phyloP scores from a whole-genome alignment of 2,797 vertebrate genomes.

The Fistularia commersonii region DNA sequence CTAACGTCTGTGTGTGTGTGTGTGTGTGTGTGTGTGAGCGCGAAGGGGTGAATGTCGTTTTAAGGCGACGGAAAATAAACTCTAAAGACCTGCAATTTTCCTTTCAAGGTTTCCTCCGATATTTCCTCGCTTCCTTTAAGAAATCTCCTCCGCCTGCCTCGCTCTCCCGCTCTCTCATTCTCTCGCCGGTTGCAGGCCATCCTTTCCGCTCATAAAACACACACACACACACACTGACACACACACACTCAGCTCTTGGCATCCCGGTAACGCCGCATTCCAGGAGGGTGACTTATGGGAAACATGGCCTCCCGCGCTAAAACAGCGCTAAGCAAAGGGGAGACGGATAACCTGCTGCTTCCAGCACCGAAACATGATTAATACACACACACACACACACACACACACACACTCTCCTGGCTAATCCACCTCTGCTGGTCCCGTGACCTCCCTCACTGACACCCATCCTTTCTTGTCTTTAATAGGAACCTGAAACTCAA shows the following conservation, averaged over 20 bases:
- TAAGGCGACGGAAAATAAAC: too few relatives aligned
- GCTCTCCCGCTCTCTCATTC: slow-evolving; percentile 6
- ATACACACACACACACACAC: slow-evolving; percentile 30
- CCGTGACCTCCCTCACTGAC: too few relatives aligned
- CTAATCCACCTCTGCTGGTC: too few relatives aligned
- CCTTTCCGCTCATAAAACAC: slow-evolving; percentile 69
- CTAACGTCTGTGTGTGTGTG: slow-evolving; percentile 38
- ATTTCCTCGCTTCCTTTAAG: slow-evolving; percentile 9
- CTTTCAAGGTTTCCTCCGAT: slow-evolving; percentile 18
- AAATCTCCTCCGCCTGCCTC: slow-evolving; percentile 6
- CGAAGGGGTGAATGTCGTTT: too few relatives aligned
- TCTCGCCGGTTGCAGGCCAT: slow-evolving; percentile 51
- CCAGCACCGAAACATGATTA: slow-evolving; percentile 18
- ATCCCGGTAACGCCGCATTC: slow-evolving; percentile 72
- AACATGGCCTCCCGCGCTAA: slow-evolving; percentile 68
- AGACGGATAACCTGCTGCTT: slow-evolving; percentile 7
- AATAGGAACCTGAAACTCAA: slow-evolving; percentile 25
- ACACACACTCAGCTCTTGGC: too few relatives aligned
- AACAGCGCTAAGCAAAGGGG: slow-evolving; percentile 17
- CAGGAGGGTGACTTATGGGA: slow-evolving; percentile 80
- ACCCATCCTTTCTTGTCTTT: too few relatives aligned
- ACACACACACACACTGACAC: slow-evolving; percentile 59
- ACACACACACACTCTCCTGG: too few relatives aligned
- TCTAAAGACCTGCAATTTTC: slow-evolving; percentile 14
- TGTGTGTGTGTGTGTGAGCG: too few relatives aligned